A percentile compares a stretch with the other conserved stretches of the same genome.
These are phyloP conservation scores for Clarias laeviceps DNA, from an alignment of 2,797 vertebrate species.

Conservation along the genomic window DNA sequence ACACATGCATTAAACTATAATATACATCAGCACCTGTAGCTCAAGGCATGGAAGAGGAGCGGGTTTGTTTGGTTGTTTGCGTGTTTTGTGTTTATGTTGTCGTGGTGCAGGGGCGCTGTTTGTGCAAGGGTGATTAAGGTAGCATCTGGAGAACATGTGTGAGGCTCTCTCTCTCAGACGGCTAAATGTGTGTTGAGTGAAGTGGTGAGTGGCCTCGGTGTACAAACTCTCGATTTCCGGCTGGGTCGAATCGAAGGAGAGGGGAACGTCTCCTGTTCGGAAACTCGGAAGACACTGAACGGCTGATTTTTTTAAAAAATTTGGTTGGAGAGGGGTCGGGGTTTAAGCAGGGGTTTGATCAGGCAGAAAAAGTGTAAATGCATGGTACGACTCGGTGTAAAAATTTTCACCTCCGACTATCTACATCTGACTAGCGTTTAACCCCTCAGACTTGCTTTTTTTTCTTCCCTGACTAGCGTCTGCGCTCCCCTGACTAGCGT, in stretches of 20 bases:
- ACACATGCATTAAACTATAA: background rate
- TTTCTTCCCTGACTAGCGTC: too few relatives aligned
- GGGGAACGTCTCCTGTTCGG: too few relatives aligned
- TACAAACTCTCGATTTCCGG: background rate
- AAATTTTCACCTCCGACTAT: too few relatives aligned
- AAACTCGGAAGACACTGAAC: too few relatives aligned
- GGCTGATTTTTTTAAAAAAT: too few relatives aligned
- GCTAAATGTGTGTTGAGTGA: background rate
- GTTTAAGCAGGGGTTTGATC: too few relatives aligned
- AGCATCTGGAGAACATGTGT: slow-evolving; percentile 37
- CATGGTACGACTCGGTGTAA: too few relatives aligned
- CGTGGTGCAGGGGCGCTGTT: slow-evolving; percentile 42
- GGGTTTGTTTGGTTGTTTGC: slow-evolving; percentile 55
- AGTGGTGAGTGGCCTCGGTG: background rate
- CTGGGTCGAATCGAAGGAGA: background rate
- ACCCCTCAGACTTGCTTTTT: too few relatives aligned
- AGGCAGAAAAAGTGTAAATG: too few relatives aligned
- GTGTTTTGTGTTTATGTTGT: slow-evolving; percentile 62
- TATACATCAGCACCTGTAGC: background rate
- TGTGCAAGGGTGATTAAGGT: slow-evolving; percentile 21
- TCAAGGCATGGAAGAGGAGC: background rate
- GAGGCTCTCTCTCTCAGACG: background rate
- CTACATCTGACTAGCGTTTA: too few relatives aligned
- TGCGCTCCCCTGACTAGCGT: too few relatives aligned
- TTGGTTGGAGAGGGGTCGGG: too few relatives aligned